These are phyloP conservation scores for Euplagia quadripunctaria DNA, from an alignment of 2,888 invertebrate species.

Conservation along the genomic window DNA sequence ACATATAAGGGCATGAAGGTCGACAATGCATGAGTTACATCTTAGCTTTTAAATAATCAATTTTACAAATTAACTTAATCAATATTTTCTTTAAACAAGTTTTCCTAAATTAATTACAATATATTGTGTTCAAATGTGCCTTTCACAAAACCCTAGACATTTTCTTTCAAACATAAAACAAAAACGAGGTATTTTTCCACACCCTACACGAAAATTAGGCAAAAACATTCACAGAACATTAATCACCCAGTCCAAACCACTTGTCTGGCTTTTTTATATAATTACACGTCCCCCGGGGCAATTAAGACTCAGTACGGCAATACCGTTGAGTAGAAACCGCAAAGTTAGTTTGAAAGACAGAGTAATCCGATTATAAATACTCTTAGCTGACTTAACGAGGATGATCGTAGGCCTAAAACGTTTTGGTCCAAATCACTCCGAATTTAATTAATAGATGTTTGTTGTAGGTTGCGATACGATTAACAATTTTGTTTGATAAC, in stretches of 20 bases:
- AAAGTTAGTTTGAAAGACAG: constrained; percentile 44
- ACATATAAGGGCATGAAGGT: background rate
- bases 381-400: constrained; percentile 34
- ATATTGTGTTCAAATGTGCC: background rate
- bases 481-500: constrained; percentile 12
- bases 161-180: background rate
- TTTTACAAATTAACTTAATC: background rate
- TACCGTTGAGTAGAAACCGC: constrained; percentile 31
- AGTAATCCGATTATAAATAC: constrained; percentile 47
- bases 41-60: background rate
- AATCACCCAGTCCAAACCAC: constrained; percentile 24
- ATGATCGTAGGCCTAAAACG: constrained; percentile 22
- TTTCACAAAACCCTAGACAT: background rate
- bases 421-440: constrained; percentile 26
- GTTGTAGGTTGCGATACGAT: constrained; percentile 14
- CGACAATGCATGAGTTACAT: background rate
- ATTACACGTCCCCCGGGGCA: constrained; percentile 24
- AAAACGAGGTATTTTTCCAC: constrained; percentile 14
- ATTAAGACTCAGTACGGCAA: constrained; percentile 34
- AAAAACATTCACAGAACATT: constrained; percentile 28
- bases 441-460: constrained; percentile 22
- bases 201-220: background rate
- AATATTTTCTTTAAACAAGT: background rate
- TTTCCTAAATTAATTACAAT: background rate
- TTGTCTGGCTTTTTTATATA: constrained; percentile 30